Percentiles rank a stretch among this genome's conserved stretches.
phyloP scores from a whole-genome alignment of 2,888 invertebrate species.

The Morpho achilles region DNA sequence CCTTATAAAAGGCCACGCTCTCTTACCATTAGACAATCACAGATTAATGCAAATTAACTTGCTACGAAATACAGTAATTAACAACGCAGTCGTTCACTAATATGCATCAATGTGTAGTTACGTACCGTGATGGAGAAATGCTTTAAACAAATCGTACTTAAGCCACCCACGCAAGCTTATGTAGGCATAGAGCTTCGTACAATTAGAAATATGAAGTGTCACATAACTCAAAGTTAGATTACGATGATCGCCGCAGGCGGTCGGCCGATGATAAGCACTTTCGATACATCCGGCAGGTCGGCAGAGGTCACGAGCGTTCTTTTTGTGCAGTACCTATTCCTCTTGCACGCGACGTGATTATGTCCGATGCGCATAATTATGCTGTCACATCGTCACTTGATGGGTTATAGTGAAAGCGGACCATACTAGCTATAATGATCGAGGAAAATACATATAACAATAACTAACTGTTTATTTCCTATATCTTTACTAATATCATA shows the following conservation, averaged over 20 bases:
- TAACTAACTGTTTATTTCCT: neutral
- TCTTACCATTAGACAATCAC: too few species aligned
- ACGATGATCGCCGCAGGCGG: constrained; percentile 32
- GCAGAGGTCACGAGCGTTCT: constrained; percentile 68
- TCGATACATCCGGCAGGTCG: constrained; percentile 72
- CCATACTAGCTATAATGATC: constrained; percentile 58
- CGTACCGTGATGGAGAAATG: too few species aligned
- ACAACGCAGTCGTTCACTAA: too few species aligned
- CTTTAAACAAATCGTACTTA: too few species aligned
- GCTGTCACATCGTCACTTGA: constrained; percentile 74
- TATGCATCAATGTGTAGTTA: too few species aligned
- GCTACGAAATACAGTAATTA: too few species aligned
- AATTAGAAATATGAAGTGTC: constrained; percentile 39
- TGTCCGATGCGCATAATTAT: constrained; percentile 74
- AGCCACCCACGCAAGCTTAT: constrained; percentile 17
- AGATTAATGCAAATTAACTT: too few species aligned
- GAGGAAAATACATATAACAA: constrained; percentile 37
- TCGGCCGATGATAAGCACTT: constrained; percentile 57
- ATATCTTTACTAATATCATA: too few species aligned
- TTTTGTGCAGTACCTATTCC: constrained; percentile 50
- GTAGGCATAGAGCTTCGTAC: constrained; percentile 28
- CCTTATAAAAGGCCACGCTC: too few species aligned
- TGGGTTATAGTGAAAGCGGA: constrained; percentile 72
- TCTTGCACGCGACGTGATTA: constrained; percentile 65
- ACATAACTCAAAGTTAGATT: constrained; percentile 37